Evolutionary conservation across 2,797 vertebrate genomes (phyloP).

Genomic region (Telmatherina bonti): DNA sequence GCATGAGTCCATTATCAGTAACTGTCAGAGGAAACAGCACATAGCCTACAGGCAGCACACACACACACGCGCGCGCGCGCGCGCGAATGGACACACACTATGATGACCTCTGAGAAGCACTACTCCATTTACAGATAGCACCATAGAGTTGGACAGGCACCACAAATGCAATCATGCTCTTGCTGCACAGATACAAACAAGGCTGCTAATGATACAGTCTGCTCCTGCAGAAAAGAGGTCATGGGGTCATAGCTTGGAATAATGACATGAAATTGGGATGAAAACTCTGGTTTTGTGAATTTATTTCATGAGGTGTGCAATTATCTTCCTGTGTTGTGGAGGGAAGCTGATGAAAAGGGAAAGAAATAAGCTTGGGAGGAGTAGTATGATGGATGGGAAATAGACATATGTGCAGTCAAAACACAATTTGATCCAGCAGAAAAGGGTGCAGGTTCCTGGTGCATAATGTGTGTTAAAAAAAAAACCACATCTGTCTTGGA

Average conservation of each 20-base stretch:
- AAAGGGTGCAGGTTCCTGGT: background rate
- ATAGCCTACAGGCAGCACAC: slow-evolving; percentile 65
- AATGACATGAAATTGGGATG: background rate
- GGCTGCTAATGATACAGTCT: slow-evolving; percentile 14
- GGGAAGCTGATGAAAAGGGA: background rate
- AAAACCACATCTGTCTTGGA: background rate
- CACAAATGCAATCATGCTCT: slow-evolving; percentile 73
- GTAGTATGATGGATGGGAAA: background rate
- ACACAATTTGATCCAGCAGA: background rate
- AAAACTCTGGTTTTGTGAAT: background rate
- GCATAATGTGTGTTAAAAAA: background rate
- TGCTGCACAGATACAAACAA: slow-evolving; percentile 52
- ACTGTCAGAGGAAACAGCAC: slow-evolving; percentile 77
- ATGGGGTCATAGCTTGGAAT: slow-evolving; percentile 29
- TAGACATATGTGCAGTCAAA: background rate
- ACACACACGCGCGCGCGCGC: slow-evolving; percentile 39
- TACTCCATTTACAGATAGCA: slow-evolving; percentile 55
- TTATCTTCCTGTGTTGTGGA: background rate
- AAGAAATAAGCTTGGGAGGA: background rate
- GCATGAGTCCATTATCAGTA: slow-evolving; percentile 78
- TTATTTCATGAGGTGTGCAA: background rate
- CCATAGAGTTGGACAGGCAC: slow-evolving; percentile 57
- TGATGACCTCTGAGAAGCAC: slow-evolving; percentile 51
- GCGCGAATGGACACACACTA: slow-evolving; percentile 24
- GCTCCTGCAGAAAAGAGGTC: slow-evolving; percentile 32